Evolutionary conservation across 2,888 invertebrate genomes (phyloP).

Genomic region (Eledona agricola): DNA sequence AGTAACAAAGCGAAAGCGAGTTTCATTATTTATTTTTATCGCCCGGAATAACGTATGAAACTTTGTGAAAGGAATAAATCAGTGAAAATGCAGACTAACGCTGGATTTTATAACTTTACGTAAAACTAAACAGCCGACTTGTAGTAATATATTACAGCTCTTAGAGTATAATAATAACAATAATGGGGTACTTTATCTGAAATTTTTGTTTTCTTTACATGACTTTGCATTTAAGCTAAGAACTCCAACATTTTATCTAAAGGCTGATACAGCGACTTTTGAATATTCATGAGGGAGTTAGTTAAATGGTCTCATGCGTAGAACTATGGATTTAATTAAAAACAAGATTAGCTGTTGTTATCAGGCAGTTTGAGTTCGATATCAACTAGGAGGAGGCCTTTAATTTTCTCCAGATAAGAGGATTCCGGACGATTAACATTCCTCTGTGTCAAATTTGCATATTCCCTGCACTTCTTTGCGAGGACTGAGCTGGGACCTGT

Average conservation of each 20-base stretch:
- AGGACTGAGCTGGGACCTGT: too few relatives aligned
- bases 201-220: too few relatives aligned
- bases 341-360: conserved; percentile 31
- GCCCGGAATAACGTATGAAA: conserved; percentile 17
- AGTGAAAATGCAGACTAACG: too few relatives aligned
- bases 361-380: conserved; percentile 26
- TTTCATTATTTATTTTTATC: conserved; percentile 30
- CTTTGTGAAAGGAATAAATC: conserved; percentile 20
- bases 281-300: conserved; percentile 27
- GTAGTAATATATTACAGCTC: too few relatives aligned
- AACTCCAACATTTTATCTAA: too few relatives aligned
- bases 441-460: conserved; percentile 21
- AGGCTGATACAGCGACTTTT: conserved; percentile 9
- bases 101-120: too few relatives aligned
- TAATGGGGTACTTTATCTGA: too few relatives aligned
- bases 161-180: too few relatives aligned
- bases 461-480: background rate
- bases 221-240: too few relatives aligned
- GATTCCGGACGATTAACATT: conserved; percentile 23
- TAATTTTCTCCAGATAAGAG: conserved; percentile 17
- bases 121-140: too few relatives aligned
- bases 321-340: conserved; percentile 33
- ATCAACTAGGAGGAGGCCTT: conserved; percentile 13
- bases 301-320: conserved; percentile 27
- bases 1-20: conserved; percentile 14